These are phyloP conservation scores for Psophia crepitans DNA, from an alignment of 2,113 vertebrate genomes.

Conservation along the genomic window DNA sequence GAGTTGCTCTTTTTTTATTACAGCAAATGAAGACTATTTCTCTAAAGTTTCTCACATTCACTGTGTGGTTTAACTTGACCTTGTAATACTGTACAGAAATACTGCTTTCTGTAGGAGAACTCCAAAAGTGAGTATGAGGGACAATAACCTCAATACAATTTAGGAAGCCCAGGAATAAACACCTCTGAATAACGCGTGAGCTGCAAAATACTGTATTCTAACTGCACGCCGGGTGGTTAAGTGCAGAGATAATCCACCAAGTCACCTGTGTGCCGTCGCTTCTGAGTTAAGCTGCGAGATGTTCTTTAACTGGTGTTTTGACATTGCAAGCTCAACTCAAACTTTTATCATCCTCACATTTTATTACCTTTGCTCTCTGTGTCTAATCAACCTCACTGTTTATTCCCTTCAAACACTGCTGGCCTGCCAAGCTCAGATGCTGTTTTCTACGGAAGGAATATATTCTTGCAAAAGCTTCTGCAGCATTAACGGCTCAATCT, in stretches of 20 bases:
- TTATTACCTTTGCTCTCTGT: background rate
- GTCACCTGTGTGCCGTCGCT: too few species aligned
- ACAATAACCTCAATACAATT: background rate
- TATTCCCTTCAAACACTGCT: background rate
- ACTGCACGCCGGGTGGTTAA: rapidly evolving
- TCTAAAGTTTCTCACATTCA: background rate
- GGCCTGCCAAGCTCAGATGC: background rate
- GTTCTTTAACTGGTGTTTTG: background rate
- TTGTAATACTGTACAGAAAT: background rate
- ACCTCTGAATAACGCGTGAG: background rate
- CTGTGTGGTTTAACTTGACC: background rate
- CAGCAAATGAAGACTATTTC: background rate
- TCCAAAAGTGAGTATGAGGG: background rate
- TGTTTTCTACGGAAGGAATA: background rate
- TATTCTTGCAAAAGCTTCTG: background rate
- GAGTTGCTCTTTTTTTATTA: background rate
- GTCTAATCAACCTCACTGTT: background rate
- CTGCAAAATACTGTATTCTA: background rate
- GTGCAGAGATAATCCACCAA: background rate
- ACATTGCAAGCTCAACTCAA: background rate
- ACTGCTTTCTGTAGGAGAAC: background rate
- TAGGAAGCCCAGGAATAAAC: background rate
- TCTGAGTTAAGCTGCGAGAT: background rate
- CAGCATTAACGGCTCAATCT: background rate
- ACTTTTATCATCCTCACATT: too few species aligned